Base-by-base conservation (phyloP, 2,888 invertebrate genomes). In the Onchidella celtica region DNA sequence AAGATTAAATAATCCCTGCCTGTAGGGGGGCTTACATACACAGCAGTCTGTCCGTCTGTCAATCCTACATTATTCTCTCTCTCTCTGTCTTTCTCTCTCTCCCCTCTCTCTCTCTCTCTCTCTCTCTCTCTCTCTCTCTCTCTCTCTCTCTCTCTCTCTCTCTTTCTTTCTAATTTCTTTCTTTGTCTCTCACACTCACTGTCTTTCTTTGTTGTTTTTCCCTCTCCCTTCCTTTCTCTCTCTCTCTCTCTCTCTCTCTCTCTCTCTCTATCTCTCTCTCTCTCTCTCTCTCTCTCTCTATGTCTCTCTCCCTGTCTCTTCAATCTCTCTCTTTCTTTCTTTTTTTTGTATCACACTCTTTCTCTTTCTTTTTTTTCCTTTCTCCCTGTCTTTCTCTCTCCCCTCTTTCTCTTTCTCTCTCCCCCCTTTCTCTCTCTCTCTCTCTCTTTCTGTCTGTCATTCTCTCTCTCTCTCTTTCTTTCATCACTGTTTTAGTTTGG, bases 361-460 rank as follows among this genome's bases (percentile, higher is more conserved):
- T 14, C 63, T 59, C 17, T 24, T 34, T 40, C 40, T 38, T n/a
- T 65, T 24, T 29, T 40, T 38, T 1, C 2, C 32, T 29, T n/a
- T 57, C 59, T 63, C 24, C 36, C 74, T 61, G 21, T 36, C 59
- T 61, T 36, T 63, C 38, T 36, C 63, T 61, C 17, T 36, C 38
- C 14, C 47, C 29, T 27, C 11, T 24, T 24, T 24, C 24, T 17
- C 24, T 63, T n/a, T 21, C 34, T 27, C 34, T 38, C n/a, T 27
- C n/a, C 61, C 24, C 29, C 61, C 61, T 74, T 27, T 63, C 63
- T 74, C 36, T 55, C n/a, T 74, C 59, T 34, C 61, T 61, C 47
- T 17, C n/a, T 63, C 63, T n/a, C 11, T 14, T n/a, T 17, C 63
- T 61, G 3, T 63, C 11, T 38, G 24, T 59, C 24, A 24, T 38